Conservation (phyloP, 2,888 invertebrate species). For the Oeneis ivallda region DNA sequence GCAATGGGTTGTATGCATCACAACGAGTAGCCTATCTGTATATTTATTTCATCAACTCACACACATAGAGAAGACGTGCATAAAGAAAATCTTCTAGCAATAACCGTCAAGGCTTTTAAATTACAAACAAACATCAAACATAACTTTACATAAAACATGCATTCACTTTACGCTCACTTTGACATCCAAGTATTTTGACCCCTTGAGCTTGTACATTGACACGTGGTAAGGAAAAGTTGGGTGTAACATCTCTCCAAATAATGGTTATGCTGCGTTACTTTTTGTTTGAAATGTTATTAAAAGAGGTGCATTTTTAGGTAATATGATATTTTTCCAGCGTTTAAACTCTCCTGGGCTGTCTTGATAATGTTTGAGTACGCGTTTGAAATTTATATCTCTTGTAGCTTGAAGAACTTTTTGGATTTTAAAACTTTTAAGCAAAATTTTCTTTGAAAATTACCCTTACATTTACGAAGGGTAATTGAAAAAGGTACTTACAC, state of each 20-base stretch:
- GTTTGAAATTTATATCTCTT: background rate
- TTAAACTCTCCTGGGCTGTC: conserved; percentile 13
- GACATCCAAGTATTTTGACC: background rate
- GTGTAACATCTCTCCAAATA: background rate
- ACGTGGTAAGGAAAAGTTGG: background rate
- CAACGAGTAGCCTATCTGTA: too few species aligned
- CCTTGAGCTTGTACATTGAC: background rate
- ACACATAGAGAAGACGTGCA: too few species aligned
- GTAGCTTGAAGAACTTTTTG: background rate
- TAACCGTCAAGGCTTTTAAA: too few species aligned
- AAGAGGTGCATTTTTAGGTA: conserved; percentile 35
- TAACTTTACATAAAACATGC: too few species aligned
- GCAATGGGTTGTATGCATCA: too few species aligned
- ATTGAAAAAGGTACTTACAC: too few species aligned
- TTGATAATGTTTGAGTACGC: conserved; percentile 16
- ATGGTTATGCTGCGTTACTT: background rate
- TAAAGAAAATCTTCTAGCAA: too few species aligned
- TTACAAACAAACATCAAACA: too few species aligned
- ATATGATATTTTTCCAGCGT: conserved; percentile 5
- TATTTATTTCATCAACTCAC: too few species aligned
- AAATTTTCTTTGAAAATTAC: too few species aligned
- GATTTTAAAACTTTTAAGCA: background rate
- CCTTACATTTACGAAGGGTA: too few species aligned
- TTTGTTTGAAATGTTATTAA: conserved; percentile 33
- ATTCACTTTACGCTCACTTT: too few species aligned